Evolutionary conservation across 2,797 vertebrate species (phyloP), one percentile per base, ranked within the genome.

Genomic region (Micromesistius poutassou): DNA sequence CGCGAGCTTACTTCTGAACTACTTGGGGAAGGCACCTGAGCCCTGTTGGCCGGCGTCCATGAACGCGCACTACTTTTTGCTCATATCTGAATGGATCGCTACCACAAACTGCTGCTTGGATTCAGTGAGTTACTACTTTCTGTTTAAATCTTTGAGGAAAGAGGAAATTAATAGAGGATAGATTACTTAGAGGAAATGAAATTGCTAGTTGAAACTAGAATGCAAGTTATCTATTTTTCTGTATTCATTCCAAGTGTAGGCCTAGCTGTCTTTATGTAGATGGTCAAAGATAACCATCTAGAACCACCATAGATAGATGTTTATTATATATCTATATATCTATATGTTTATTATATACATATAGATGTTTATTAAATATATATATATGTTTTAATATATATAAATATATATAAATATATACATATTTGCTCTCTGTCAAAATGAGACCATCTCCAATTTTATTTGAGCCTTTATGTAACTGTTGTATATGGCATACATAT

Each of bases 81-180:
- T 55, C 0, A 79, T 55, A 25, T 86, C 71, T 0, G 91, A 93
- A 77, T 95, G 91, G 86, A 82, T 96, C 0, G 92, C 95, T 42
- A 91, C 92, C 0, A 89, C 94, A 71, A 97, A 95, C 87, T 96
- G 95, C 89, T 95, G 93, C 76, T 91, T 96, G 5, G 95, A 96
- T 79, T 93, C 91, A 8, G 19, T 96, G 76, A 93, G 93, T 77
- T 97, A 94, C 90, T 96, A 94, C 79, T 95, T 96, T 81, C 89
- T 96, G 79, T 86, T 95, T 72, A 93, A 81, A 82, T 82, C 89
- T 30, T 71, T 71, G 25, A 8, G 25, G 14, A 13, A n/a, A 66
- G 25, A 66, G 9, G 62, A n/a, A 66, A 7, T 66, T n/a, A n/a
- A n/a, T n/a, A n/a, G n/a, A n/a, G n/a, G n/a, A n/a, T n/a, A n/a